Evolutionary conservation across 1,140 invertebrate species (phyloP).

Genomic region (Dermatophagoides farinae): DNA sequence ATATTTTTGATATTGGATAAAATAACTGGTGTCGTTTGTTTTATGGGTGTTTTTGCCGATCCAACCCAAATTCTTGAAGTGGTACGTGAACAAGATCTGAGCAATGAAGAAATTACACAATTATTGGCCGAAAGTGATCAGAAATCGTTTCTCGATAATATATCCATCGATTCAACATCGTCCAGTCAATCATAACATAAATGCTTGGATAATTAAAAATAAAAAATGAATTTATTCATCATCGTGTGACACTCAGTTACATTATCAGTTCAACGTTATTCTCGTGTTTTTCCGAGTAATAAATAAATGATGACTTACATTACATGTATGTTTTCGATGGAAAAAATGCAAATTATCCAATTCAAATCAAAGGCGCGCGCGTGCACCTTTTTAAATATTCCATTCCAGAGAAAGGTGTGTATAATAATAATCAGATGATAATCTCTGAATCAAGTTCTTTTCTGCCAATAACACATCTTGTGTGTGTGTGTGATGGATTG

Average conservation of each 20-base stretch:
- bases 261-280: no score
- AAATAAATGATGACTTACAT: no score
- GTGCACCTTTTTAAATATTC: background rate
- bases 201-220: no score
- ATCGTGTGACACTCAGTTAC: no score
- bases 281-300: no score
- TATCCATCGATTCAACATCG: no score
- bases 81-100: slow-evolving; percentile 4
- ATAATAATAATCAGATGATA: background rate
- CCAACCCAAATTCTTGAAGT: slow-evolving; percentile 10
- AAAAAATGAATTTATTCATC: no score
- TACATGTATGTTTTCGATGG: no score
- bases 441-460: background rate
- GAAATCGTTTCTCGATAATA: background rate
- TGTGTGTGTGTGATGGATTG: background rate
- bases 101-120: background rate
- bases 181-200: no score
- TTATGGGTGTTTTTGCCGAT: slow-evolving; percentile 10
- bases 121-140: slow-evolving; percentile 1
- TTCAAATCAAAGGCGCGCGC: background rate
- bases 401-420: background rate
- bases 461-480: no score
- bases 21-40: slow-evolving; percentile 1
- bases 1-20: slow-evolving; percentile 10
- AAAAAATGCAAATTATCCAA: background rate